Evolutionary conservation across 1,140 invertebrate genomes (phyloP), one percentile per base, ranked within the genome.

Genomic region (Drosophila kurseongensis): DNA sequence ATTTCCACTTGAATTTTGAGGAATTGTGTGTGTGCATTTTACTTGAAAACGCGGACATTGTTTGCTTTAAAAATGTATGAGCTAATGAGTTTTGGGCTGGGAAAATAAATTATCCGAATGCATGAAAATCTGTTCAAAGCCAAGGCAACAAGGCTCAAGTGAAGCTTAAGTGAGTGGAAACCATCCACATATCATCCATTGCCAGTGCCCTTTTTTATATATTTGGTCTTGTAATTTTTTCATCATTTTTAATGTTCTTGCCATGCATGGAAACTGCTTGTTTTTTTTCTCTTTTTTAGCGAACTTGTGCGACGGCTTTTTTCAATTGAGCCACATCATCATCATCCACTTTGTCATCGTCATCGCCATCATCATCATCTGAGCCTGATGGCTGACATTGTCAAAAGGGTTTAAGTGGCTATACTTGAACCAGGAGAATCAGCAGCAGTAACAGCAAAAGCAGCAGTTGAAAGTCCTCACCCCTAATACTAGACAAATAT

Each of bases 371-470:
- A 72, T 80, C 67, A 71, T 84, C 81, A 84, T 74, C 78, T 86
- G 61, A 76, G 73, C 52, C 73, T 76, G 85, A 77, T 88, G 81
- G 76, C 78, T 89, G 84, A 89, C 83, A 88, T 89, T 88, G 83
- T 88, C 84, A 80, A 89, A 86, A 89, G 83, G 83, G 83, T 88
- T 88, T 88, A 88, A 88, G 83, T 88, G 83, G 72, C 83, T 69
- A 74, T 68, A 89, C 80, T 89, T 89, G 67, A 88, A 79, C 69
- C 67, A 80, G 51, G 23, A 78, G 56, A 42, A 61, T 56, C 54
- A 68, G 42, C 60, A 80, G 71, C 63, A 73, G 60, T 13, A 66
- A 36, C 54, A 40, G 41, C 48, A 36, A 50, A 14, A 58, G 50
- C 61, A 59, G 62, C 65, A 84, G 76, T 73, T 83, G 80, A 62